phyloP scores from a whole-genome alignment of 1,140 invertebrate species.

The Leptinotarsa texana region DNA sequence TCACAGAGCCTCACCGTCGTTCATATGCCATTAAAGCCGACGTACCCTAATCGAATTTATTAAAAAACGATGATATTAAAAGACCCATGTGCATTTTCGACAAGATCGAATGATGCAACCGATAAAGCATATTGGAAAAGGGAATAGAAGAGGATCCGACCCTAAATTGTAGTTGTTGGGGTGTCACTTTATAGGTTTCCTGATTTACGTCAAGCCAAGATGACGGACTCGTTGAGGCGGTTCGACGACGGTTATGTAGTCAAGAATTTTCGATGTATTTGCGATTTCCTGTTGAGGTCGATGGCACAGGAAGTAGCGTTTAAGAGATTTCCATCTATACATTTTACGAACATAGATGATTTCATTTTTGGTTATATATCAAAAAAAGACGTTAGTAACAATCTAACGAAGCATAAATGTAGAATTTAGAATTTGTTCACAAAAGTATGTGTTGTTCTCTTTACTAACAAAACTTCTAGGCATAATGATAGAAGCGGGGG shows the following conservation, averaged over 20 bases:
- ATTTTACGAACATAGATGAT: too few species aligned
- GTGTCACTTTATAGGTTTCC: slow-evolving; percentile 46
- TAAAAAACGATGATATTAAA: slow-evolving; percentile 21
- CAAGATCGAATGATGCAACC: slow-evolving; percentile 9
- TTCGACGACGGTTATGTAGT: background rate
- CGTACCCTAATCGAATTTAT: slow-evolving; percentile 21
- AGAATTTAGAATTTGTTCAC: too few species aligned
- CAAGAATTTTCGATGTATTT: background rate
- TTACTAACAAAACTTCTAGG: too few species aligned
- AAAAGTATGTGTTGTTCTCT: too few species aligned
- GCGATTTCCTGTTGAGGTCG: slow-evolving; percentile 8
- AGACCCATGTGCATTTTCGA: slow-evolving; percentile 24
- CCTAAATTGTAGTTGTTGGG: slow-evolving; percentile 43
- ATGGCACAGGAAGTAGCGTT: background rate
- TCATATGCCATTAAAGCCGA: background rate
- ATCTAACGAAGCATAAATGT: too few species aligned
- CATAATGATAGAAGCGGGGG: too few species aligned
- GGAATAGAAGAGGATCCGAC: slow-evolving; percentile 30
- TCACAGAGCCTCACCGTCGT: background rate
- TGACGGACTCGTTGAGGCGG: slow-evolving; percentile 32
- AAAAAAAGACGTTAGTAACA: too few species aligned
- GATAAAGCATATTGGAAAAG: slow-evolving; percentile 39
- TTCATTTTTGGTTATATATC: too few species aligned
- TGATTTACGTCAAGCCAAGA: slow-evolving; percentile 47
- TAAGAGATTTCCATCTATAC: background rate